Percentiles rank a stretch among this genome's conserved stretches.
Evolutionary conservation across 2,113 vertebrate species (phyloP).

Genomic region (Tinamus guttatus): DNA sequence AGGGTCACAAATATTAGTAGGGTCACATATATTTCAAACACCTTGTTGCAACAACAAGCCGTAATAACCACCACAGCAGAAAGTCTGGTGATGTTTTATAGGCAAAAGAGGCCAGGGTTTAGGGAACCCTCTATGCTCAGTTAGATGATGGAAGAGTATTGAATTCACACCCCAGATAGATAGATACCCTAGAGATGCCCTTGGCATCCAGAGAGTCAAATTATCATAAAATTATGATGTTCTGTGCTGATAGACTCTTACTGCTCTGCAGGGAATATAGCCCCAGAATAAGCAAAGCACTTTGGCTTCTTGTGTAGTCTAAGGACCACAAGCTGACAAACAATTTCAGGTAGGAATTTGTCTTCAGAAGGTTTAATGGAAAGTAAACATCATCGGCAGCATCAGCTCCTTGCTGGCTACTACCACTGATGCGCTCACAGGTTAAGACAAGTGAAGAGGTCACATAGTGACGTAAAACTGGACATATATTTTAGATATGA

Average conservation of each 20-base stretch:
- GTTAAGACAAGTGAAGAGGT: not conserved
- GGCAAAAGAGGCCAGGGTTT: not conserved
- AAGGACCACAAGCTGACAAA: not conserved
- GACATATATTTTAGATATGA: not conserved
- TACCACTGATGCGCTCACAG: not conserved
- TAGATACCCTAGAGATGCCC: not conserved
- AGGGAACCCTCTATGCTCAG: accelerated
- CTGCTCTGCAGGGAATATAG: not conserved
- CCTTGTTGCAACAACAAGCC: not conserved
- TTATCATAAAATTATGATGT: no score
- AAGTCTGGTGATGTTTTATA: not conserved
- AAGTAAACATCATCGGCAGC: not conserved
- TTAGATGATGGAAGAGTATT: not conserved
- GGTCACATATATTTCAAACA: not conserved
- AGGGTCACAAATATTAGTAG: not conserved
- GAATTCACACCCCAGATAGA: not conserved
- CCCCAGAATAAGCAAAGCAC: not conserved
- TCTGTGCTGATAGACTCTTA: not conserved
- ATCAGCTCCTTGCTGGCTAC: not conserved
- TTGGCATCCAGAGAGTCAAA: not conserved
- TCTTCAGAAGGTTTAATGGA: not conserved
- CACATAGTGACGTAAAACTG: not conserved
- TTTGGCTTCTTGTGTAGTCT: not conserved
- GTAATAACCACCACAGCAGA: not conserved
- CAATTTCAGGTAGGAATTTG: not conserved